Base-by-base conservation (phyloP, 2,113 vertebrate genomes). In the Charina bottae region DNA sequence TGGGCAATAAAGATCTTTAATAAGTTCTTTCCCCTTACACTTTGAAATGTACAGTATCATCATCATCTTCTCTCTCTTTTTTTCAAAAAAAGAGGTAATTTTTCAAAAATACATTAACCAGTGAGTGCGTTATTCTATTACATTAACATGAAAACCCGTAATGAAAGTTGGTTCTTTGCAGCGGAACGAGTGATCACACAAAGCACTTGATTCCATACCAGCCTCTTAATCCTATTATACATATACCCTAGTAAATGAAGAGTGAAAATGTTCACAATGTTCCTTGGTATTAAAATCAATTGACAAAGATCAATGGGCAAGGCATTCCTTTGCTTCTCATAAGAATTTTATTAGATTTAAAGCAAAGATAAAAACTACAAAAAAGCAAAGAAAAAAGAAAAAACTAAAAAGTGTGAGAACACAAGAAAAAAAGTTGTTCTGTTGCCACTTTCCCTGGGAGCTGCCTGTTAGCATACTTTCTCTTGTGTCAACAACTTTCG, bases 1-100 rank as follows among this genome's bases (percentile, higher is more conserved):
- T 62, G 26, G 26, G 56, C 96, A 95, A 93, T 94, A 72, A 33
- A 83, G 26, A 93, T 84, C 91, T 93, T 88, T 92, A 90, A 92
- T 94, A 2, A 6, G 4, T 92, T 95, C 0, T 89, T 94, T 94
- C 93, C 89, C 33, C 62, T 54, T 23, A 26, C 17, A 90, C 53
- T 87, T 94, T 92, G 90, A 96, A 95, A 95, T 10, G n/a, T 23
- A 91, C 24, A 83, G 3, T 72, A 88, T 1, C 0, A 59, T 92
- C 92, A 0, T 92, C 92, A 0, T 72, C 0, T 60, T 4, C 0
- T 83, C 0, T 62, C 2, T 53, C 93, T 92, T 55, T 12, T 28
- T 64, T 46, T 87, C 11, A 6, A 19, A 37, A 26, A 0, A 92
- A 92, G 89, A 12, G 33, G 13, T 59, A 90, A 72, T 84, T 92